Base-by-base conservation (phyloP, 2,113 vertebrate genomes). In the Aegypius monachus region DNA sequence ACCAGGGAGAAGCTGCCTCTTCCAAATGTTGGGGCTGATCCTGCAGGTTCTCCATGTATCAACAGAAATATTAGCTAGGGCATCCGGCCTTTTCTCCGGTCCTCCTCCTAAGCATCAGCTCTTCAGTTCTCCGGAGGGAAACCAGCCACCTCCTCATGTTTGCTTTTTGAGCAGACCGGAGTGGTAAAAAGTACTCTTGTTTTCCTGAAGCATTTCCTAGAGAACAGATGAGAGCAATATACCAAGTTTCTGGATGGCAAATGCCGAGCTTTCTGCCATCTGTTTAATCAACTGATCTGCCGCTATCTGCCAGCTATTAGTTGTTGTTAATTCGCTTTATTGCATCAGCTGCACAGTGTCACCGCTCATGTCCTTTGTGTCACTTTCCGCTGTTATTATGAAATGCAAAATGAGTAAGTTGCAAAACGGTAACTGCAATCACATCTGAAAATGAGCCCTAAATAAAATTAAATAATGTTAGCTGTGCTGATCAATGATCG, bases 391-490 rank as follows among this genome's bases (percentile, higher is more conserved):
- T 92, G 20, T 56, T 83, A 89, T 34, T 72, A 15, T 1, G 8
- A 75, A 73, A 91, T 48, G 48, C 65, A 56, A 87, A 95, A 89
- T 32, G 22, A 87, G 1, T 53, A 79, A 78, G 38, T 32, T 72
- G 62, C 90, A 87, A 85, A 89, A 61, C 10, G 5, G 71, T 58
- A 85, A 68, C 86, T 52, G 53, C 88, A 82, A 67, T 91, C 50
- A 38, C 65, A 68, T 91, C 48, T 72, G 73, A 87, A 95, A 96
- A 85, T n/a, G 65, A 79, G n/a, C 36, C 86, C 48, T 79, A 91
- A 81, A 72, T 68, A 93, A 75, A 95, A 91, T 94, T 92, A 92
- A 92, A 56, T 90, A 80, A 80, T 21, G 23, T 42, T 92, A 87
- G 56, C 52, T 18, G 40, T 55, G 43, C 61, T 86, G 88, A 96